Base-by-base conservation (phyloP, 2,888 invertebrate genomes). In the Dione vanillae region DNA sequence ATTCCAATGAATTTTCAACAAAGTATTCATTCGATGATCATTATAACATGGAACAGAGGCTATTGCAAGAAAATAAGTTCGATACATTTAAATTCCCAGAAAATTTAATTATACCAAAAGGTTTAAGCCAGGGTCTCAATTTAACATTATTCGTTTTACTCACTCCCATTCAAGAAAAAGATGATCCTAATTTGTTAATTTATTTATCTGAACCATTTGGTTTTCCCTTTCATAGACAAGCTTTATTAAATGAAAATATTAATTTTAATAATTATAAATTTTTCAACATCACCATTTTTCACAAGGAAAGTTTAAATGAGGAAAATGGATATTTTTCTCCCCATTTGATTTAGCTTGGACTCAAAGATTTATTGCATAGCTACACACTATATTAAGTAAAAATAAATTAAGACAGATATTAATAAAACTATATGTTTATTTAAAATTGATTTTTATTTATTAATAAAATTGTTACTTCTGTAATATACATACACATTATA, bases 161-260 rank as follows among this genome's bases (percentile, higher is more conserved):
- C 41, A 86, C 87, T 1, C 81, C 85, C 10, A 73, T 78, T 14
- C 80, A 85, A 70, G 76, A 83, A 58, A 49, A 74, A n/a, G 75
- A 73, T 69, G 79, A 81, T 73, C 76, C 73, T 19, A 76, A 79
- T 65, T 70, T 64, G 7, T 37, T 72, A 9, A 45, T 61, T 61
- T 61, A 61, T 62, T 62, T 76, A 58, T 76, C 79, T 66, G 77
- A 79, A 71, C 90, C 91, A 10, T 74, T 91, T 61, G 92, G 92
- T 3, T 92, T 91, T 80, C 92, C 92, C n/a, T 92, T 92, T 56
- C 87, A 92, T 69, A 87, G 88, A 74, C 80, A 80, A 78, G 81
- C 83, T 19, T 67, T 71, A 47, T 77, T 82, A 16, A 79, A 79
- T 49, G 83, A 83, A 45, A 73, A 79, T 11, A 71, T 73, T 47